phyloP scores from a whole-genome alignment of 2,888 invertebrate species.

The Fragum whitleyi region DNA sequence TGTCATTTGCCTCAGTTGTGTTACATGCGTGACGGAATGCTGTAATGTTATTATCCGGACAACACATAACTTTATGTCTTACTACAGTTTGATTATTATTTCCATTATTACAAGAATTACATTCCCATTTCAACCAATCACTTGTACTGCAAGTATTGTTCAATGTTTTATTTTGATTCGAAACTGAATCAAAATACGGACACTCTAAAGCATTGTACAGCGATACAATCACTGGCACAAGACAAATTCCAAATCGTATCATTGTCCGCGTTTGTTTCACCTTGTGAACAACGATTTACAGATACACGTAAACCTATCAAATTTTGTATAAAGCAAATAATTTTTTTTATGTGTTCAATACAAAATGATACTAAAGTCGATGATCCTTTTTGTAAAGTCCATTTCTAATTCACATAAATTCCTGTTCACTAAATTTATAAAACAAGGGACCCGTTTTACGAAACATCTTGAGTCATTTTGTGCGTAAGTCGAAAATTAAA shows the following conservation, averaged over 20 bases:
- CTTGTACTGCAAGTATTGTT: neutral
- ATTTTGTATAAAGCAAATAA: no score
- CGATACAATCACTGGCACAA: neutral
- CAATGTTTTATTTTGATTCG: neutral
- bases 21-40: neutral
- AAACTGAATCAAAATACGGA: neutral
- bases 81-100: neutral
- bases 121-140: conserved; percentile 12
- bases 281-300: no score
- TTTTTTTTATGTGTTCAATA: no score
- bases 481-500: no score
- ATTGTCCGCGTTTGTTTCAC: no score
- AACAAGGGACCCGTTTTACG: no score
- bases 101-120: conserved; percentile 4
- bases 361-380: no score
- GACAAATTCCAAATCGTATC: neutral
- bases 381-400: no score
- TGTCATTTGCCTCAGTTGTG: neutral
- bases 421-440: no score
- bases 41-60: neutral
- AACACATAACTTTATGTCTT: conserved; percentile 1
- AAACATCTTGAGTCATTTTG: no score
- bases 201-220: neutral
- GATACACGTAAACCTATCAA: no score
- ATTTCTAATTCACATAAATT: no score